These are phyloP conservation scores for Agriotes lineatus DNA, from an alignment of 2,888 invertebrate genomes.

Conservation along the genomic window DNA sequence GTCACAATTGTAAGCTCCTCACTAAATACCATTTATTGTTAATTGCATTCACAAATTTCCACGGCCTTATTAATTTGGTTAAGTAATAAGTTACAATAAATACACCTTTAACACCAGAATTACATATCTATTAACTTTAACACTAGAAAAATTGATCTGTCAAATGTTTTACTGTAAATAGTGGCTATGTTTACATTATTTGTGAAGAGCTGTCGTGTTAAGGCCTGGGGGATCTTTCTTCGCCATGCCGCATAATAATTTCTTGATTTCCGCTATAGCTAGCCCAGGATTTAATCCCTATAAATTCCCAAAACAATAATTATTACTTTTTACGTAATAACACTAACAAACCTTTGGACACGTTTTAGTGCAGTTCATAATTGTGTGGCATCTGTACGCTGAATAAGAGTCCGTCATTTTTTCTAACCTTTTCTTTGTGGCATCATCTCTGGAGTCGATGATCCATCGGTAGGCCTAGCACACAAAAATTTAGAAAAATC, in stretches of 20 bases:
- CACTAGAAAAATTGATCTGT: too few relatives aligned
- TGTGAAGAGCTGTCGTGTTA: constrained; percentile 28
- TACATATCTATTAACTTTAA: too few relatives aligned
- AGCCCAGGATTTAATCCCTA: constrained; percentile 93
- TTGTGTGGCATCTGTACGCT: constrained; percentile 96
- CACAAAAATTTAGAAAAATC: not conserved
- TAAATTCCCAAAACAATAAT: too few relatives aligned
- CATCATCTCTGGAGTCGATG: constrained; percentile 94
- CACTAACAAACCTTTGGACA: constrained; percentile 85
- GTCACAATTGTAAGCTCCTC: too few relatives aligned
- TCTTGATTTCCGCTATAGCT: constrained; percentile 97
- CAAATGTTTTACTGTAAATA: not conserved
- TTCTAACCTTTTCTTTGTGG: constrained; percentile 79
- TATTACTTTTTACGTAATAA: not conserved
- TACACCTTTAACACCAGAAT: too few relatives aligned
- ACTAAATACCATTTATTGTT: too few relatives aligned
- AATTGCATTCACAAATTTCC: too few relatives aligned
- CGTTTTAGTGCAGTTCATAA: constrained; percentile 95
- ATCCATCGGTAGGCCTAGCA: constrained; percentile 94
- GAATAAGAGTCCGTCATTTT: constrained; percentile 92
- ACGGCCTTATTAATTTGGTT: too few relatives aligned
- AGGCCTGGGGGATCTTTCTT: constrained; percentile 81
- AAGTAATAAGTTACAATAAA: too few relatives aligned
- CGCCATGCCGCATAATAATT: constrained; percentile 86
- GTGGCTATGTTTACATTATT: not conserved